A percentile compares a stretch with the other conserved stretches of the same genome.
These are phyloP conservation scores for Sebastes vulpes DNA, from an alignment of 2,797 vertebrate genomes.

Conservation along the genomic window DNA sequence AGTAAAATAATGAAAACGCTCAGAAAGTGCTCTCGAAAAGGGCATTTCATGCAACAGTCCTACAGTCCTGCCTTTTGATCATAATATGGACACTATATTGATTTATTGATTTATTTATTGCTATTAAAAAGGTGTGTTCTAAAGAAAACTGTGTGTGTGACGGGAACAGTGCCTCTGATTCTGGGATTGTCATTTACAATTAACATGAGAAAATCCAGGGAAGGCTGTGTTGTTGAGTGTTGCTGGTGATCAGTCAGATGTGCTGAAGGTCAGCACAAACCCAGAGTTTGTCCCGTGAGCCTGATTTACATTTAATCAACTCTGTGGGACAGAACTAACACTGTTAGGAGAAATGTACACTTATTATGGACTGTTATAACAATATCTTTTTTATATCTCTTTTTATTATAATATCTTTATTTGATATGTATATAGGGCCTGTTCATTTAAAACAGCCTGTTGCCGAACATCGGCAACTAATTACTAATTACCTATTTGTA, in stretches of 20 bases:
- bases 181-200: background rate
- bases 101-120: background rate
- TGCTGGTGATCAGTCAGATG: constrained; percentile 1
- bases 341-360: background rate
- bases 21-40: background rate
- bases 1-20: background rate
- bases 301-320: background rate
- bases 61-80: background rate
- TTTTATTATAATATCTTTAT: background rate
- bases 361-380: background rate
- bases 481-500: background rate
- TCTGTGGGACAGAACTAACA: background rate
- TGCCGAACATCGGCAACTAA: background rate
- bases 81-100: background rate
- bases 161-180: background rate
- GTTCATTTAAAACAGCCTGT: background rate
- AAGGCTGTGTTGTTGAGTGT: no score
- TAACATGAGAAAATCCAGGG: background rate
- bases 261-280: background rate
- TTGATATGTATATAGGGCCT: background rate
- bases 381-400: background rate
- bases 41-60: background rate
- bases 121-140: background rate
- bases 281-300: background rate
- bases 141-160: background rate